Percentiles rank a stretch among this genome's conserved stretches.
Conservation (phyloP, 2,888 invertebrate species). For the Gymnosoma rotundatum region DNA sequence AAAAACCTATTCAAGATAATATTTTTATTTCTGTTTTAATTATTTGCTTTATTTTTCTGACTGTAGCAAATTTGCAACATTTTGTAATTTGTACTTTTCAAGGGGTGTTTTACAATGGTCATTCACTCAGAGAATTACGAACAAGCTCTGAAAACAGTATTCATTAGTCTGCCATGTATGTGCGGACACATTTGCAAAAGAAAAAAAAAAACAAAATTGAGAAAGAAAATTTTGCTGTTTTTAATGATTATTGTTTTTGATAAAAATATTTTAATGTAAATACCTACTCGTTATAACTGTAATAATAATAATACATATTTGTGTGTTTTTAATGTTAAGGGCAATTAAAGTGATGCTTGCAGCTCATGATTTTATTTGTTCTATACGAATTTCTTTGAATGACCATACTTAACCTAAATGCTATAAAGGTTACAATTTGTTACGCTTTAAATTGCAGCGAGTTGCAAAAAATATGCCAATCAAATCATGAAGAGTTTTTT, state of each 20-base stretch:
- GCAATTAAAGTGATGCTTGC: conserved; percentile 44
- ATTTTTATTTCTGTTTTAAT: conserved; percentile 27
- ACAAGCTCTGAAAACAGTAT: not conserved
- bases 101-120: conserved; percentile 44
- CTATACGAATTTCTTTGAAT: conserved; percentile 12
- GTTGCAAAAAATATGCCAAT: not conserved
- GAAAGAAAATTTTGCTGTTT: conserved; percentile 27
- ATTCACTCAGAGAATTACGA: conserved; percentile 6
- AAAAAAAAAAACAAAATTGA: not conserved
- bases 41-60: conserved; percentile 10
- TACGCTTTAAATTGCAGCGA: not conserved
- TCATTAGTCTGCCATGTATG: conserved; percentile 38
- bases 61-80: conserved; percentile 50
- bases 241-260: conserved; percentile 55
- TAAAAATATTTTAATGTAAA: conserved; percentile 39
- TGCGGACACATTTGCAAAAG: conserved; percentile 18
- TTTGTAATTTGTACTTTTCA: conserved; percentile 23
- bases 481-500: no score
- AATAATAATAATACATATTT: conserved; percentile 18
- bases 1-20: conserved; percentile 29
- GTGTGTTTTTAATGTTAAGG: conserved; percentile 49
- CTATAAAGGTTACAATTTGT: conserved; percentile 20
- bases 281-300: conserved; percentile 16
- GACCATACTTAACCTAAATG: conserved; percentile 47
- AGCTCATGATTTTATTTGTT: conserved; percentile 38